A percentile compares a stretch with the other conserved stretches of the same genome.
phyloP scores from a whole-genome alignment of 2,797 vertebrate species.

The Anomalospiza imberbis region DNA sequence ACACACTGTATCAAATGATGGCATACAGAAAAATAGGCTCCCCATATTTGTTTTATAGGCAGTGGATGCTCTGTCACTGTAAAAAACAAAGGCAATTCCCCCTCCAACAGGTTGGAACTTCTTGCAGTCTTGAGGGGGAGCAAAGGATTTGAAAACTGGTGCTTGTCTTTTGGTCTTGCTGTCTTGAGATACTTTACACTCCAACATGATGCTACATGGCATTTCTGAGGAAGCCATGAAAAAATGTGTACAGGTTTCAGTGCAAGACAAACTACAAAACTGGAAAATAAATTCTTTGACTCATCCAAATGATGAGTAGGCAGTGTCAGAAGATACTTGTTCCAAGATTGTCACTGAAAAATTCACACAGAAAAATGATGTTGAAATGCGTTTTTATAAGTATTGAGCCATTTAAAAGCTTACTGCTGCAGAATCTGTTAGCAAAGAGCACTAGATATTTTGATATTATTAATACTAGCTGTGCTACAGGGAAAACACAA shows the following conservation, averaged over 20 bases:
- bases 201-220: background rate
- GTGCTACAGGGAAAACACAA: background rate
- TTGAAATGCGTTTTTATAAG: background rate
- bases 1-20: background rate
- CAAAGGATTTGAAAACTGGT: background rate
- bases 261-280: background rate
- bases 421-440: background rate
- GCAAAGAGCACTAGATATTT: background rate
- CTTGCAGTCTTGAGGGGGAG: background rate
- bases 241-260: background rate
- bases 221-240: background rate
- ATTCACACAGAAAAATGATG: background rate
- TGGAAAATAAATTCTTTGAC: background rate
- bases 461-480: background rate
- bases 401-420: background rate
- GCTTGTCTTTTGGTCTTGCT: background rate
- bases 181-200: background rate
- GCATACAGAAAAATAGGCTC: background rate
- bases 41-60: accelerated
- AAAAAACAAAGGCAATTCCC: background rate
- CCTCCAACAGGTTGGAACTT: background rate
- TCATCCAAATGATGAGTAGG: background rate
- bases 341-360: background rate
- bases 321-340: background rate
- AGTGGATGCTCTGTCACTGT: background rate